Conservation (phyloP, 1,140 invertebrate genomes). For the Vanessa atalanta region DNA sequence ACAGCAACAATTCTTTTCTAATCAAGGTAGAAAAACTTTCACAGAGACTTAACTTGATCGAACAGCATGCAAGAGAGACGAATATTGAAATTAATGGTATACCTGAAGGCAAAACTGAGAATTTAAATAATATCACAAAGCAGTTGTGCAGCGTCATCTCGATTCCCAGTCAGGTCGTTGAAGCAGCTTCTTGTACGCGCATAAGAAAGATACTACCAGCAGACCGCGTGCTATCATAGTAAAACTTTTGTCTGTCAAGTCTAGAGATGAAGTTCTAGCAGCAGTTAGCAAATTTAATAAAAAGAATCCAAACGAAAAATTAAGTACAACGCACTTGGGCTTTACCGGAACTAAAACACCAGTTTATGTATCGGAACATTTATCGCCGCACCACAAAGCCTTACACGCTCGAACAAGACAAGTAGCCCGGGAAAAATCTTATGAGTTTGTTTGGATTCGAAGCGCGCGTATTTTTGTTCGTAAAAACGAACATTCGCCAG, state of each 20-base stretch:
- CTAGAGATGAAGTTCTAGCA: slow-evolving; percentile 38
- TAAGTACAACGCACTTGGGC: slow-evolving; percentile 7
- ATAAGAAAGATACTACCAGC: slow-evolving; percentile 26
- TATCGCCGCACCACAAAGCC: slow-evolving; percentile 5
- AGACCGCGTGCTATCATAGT: slow-evolving; percentile 40
- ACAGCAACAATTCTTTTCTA: slow-evolving; percentile 6
- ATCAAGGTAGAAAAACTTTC: slow-evolving; percentile 23
- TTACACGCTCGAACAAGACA: slow-evolving; percentile 12
- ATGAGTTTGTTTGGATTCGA: slow-evolving; percentile 9
- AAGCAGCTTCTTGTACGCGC: slow-evolving; percentile 24
- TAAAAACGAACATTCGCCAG: slow-evolving; percentile 19
- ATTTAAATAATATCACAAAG: slow-evolving; percentile 11
- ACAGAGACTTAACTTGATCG: slow-evolving; percentile 23
- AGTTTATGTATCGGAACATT: slow-evolving; percentile 16
- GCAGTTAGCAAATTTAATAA: slow-evolving; percentile 40
- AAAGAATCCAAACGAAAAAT: slow-evolving; percentile 25
- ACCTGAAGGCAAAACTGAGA: slow-evolving; percentile 27
- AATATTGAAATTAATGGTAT: slow-evolving; percentile 33
- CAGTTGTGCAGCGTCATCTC: slow-evolving; percentile 32
- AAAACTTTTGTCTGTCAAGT: slow-evolving; percentile 25
- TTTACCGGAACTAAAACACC: slow-evolving; percentile 8
- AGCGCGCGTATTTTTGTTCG: slow-evolving; percentile 8
- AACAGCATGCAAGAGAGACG: slow-evolving; percentile 28
- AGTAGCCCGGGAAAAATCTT: slow-evolving; percentile 10
- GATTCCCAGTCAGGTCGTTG: slow-evolving; percentile 10